phyloP scores from a whole-genome alignment of 2,113 vertebrate species.

The Halcyon senegalensis region DNA sequence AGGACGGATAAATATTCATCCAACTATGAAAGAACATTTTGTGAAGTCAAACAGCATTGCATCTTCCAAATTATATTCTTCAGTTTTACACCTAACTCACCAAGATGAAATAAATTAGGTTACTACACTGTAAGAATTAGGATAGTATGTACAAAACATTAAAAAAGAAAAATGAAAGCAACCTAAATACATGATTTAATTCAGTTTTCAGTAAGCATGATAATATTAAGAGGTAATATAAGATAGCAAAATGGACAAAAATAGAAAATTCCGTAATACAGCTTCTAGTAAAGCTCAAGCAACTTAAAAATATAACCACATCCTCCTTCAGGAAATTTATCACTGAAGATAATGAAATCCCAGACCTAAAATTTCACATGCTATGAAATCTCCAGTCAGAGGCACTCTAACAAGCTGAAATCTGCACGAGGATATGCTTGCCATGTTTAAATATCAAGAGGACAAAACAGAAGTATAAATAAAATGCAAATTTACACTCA shows the following conservation, averaged over 20 bases:
- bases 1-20: neutral
- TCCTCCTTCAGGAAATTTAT: neutral
- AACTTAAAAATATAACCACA: neutral
- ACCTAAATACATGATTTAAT: neutral
- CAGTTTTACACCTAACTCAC: neutral
- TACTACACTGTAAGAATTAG: neutral
- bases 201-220: neutral
- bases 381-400: neutral
- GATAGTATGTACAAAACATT: neutral
- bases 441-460: neutral
- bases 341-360: neutral
- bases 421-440: rapidly evolving
- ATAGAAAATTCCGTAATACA: neutral
- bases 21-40: neutral
- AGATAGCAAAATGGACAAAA: neutral
- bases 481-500: neutral
- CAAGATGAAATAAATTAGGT: neutral
- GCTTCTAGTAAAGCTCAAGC: neutral
- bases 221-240: neutral
- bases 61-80: neutral
- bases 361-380: neutral
- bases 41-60: neutral
- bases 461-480: neutral
- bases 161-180: neutral
- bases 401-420: neutral